Evolutionary conservation across 2,888 invertebrate genomes (phyloP), one percentile per base, ranked within the genome.

Genomic region (Erpobdella octoculata): DNA sequence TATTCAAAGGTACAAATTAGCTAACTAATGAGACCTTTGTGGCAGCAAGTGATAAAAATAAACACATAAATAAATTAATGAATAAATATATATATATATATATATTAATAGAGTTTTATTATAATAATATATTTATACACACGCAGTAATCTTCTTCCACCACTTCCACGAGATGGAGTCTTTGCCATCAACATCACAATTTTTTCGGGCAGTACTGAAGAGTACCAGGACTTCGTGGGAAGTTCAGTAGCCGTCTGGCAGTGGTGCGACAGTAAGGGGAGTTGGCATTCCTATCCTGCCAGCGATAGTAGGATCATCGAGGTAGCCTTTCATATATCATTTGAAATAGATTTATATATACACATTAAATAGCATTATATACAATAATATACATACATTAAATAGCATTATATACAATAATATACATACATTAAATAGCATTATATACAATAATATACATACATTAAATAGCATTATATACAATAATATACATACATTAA

Each of bases 231-330:
- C 2, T 53, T 21, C 53, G 28, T 21, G 8, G 4, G 2, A 6
- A 53, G 21, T 53, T n/a, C 53, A 15, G 91, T 93, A 2, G n/a
- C n/a, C n/a, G 89, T 90, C 76, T 97, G 97, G 97, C 94, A 95
- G 83, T 97, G 96, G 96, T 87, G 92, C 71, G 96, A 96, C 82
- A 95, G 96, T 83, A 88, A 93, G 80, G 93, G 91, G 79, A 84
- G 86, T 73, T 93, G 85, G 92, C 93, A 93, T 81, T 90, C 93
- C 6, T 97, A 96, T 84, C 91, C 92, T 58, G 88, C 90, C 77
- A 91, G 93, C 73, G 96, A 96, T 85, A 92, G 92, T 77, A 88
- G 92, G 76, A 92, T 94, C 77, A 90, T 97, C 75, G 96, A 97
- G 86, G 92, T 88, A 80, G 5, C 21, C 9, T 9, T 53, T 53